Evolutionary conservation across 1,140 invertebrate species (phyloP).

Genomic region (Hypothenemus hampei): DNA sequence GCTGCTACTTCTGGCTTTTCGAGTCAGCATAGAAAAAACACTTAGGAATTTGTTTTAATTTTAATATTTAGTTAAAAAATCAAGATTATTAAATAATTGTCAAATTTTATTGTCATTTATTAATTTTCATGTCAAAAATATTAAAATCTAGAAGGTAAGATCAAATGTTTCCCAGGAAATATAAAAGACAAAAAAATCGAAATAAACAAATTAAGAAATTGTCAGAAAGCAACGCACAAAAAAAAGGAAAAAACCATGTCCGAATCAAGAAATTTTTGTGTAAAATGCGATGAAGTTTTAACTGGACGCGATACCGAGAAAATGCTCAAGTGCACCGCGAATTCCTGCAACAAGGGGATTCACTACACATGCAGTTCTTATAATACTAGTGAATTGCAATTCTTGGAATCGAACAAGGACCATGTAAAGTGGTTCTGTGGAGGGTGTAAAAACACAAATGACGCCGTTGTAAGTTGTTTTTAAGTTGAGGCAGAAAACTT

Average conservation of each 20-base stretch:
- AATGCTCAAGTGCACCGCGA: conserved; percentile 26
- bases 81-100: too few species aligned
- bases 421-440: conserved; percentile 32
- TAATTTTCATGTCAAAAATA: too few species aligned
- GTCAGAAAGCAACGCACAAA: too few species aligned
- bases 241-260: too few species aligned
- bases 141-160: too few species aligned
- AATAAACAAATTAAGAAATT: too few species aligned
- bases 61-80: too few species aligned
- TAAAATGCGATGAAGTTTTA: conserved; percentile 30
- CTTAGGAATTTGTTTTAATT: too few species aligned
- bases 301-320: conserved; percentile 8
- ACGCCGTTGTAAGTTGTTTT: not conserved
- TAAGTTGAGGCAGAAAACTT: too few species aligned
- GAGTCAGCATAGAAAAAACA: conserved; percentile 43
- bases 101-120: too few species aligned
- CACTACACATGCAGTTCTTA: conserved; percentile 30
- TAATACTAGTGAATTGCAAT: conserved; percentile 26
- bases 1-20: conserved; percentile 56
- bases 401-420: conserved; percentile 27
- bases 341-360: conserved; percentile 26
- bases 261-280: conserved; percentile 35
- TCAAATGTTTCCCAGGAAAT: too few species aligned
- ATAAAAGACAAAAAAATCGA: too few species aligned
- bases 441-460: conserved; percentile 6